These are phyloP conservation scores for Mantis religiosa DNA, from an alignment of 2,888 invertebrate species.

Conservation along the genomic window DNA sequence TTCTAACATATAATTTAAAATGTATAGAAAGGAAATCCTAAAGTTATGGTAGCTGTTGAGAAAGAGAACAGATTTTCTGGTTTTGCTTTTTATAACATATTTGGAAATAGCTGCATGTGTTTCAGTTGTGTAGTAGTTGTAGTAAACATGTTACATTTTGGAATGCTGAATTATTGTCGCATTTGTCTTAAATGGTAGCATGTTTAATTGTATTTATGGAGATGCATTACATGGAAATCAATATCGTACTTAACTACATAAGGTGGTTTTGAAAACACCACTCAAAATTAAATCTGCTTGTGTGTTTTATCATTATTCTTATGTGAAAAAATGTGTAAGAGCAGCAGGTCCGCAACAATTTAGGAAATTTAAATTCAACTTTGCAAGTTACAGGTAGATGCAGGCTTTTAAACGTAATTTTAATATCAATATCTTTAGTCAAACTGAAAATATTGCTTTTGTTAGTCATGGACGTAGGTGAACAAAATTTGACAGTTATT, in stretches of 20 bases:
- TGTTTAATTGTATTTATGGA: background rate
- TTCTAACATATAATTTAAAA: no score
- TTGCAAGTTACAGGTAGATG: background rate
- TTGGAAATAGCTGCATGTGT: conserved; percentile 14
- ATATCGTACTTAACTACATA: background rate
- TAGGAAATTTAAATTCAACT: background rate
- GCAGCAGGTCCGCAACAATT: background rate
- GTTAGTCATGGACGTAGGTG: no score
- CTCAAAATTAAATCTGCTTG: background rate
- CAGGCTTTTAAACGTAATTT: background rate
- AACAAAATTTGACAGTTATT: no score
- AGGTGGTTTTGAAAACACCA: background rate
- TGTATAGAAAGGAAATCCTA: no score
- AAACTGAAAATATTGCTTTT: no score
- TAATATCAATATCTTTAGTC: no score
- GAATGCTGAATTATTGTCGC: background rate
- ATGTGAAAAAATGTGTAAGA: background rate
- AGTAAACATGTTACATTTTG: background rate
- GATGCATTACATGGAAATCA: background rate
- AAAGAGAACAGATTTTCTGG: background rate
- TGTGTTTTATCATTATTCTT: background rate
- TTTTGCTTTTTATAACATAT: background rate
- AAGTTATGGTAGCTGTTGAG: no score
- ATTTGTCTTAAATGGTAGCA: background rate
- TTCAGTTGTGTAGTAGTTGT: background rate